Base-by-base conservation (phyloP, 2,888 invertebrate genomes). In the Venustoraphidia nigricollis region DNA sequence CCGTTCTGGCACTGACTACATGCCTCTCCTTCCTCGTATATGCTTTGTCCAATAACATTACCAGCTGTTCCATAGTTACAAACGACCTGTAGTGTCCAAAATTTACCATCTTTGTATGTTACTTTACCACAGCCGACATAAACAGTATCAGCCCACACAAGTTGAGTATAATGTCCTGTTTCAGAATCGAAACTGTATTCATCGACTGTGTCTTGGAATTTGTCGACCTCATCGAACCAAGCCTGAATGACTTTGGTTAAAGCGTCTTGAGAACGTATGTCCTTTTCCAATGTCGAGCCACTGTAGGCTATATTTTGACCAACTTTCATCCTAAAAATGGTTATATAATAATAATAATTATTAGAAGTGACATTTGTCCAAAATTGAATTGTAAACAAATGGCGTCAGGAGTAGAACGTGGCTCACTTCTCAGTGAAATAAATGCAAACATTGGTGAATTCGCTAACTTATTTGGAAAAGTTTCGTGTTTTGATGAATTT, bases 31-130 rank as follows among this genome's bases (percentile, higher is more conserved):
- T 13, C 17, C 37, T 35, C 1, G 10, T 44, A 44, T 5, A 44
- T 27, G 2, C 14, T 27, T 37, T 37, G 9, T 36, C 70, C 70
- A 35, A 68, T 67, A 13, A 69, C 66, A 54, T 71, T 70, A 2
- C 71, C 71, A 2, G 70, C 70, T 8, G 71, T 70, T 0, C 70
- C 71, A 51, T 71, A 71, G 53, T 71, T 70, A 54, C 71, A 71
- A 57, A 70, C 64, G 2, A 70, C 27, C 27, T 27, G 27, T 27
- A 27, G 27, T 27, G 3, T 27, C 27, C 27, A 27, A 27, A 27
- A 27, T 27, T 27, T 3, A 27, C 27, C 27, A 6, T 27, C 27
- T 6, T 27, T 27, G 27, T 6, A 27, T 6, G 27, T 27, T 27
- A n/a, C 34, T 34, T 10, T 14, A 6, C 8, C 44, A 34, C 44